phyloP scores from a whole-genome alignment of 2,888 invertebrate genomes.

The Himalopsyche anomala region DNA sequence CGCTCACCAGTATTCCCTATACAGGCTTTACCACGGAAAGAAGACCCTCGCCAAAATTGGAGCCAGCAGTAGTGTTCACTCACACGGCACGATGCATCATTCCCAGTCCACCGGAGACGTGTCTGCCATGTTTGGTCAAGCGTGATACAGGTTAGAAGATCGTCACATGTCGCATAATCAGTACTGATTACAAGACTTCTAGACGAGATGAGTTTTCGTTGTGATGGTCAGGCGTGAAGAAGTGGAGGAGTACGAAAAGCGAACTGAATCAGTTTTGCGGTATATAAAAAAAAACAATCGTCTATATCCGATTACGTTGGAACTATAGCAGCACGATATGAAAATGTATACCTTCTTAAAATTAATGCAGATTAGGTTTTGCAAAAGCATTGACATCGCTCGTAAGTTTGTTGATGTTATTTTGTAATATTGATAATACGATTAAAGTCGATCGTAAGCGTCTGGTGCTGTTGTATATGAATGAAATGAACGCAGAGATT shows the following conservation, averaged over 20 bases:
- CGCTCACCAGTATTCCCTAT: conserved; percentile 71
- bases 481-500: conserved; percentile 33
- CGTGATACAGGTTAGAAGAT: conserved; percentile 75
- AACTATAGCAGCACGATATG: neutral
- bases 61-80: conserved; percentile 65
- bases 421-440: conserved; percentile 54
- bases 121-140: conserved; percentile 80
- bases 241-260: neutral
- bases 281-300: neutral
- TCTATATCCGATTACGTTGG: neutral
- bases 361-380: neutral
- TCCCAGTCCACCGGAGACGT: conserved; percentile 82
- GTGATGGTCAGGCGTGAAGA: conserved; percentile 18
- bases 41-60: conserved; percentile 66
- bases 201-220: neutral
- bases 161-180: conserved; percentile 66
- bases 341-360: conserved; percentile 35
- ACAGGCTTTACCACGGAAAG: conserved; percentile 71
- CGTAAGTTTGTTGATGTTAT: conserved; percentile 9
- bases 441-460: conserved; percentile 49
- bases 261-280: conserved; percentile 31
- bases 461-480: conserved; percentile 53
- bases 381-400: neutral
- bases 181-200: conserved; percentile 46
- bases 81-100: conserved; percentile 73